phyloP scores from a whole-genome alignment of 1,140 invertebrate genomes.

The Cydia splendana region DNA sequence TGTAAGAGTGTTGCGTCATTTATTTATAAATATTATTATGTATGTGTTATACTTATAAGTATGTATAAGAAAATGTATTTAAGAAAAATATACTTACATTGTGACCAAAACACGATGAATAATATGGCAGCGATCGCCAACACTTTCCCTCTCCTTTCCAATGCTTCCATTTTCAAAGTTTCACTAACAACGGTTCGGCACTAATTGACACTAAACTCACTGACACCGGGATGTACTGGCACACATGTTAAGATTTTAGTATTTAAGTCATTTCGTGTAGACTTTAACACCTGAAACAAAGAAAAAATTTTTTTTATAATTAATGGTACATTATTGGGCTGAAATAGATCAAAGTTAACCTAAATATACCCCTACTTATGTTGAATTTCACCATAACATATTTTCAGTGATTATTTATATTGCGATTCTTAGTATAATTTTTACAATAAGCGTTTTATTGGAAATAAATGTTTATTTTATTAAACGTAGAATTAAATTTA shows the following conservation, averaged over 20 bases:
- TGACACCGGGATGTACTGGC: slow-evolving; percentile 14
- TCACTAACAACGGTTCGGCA: slow-evolving; percentile 35
- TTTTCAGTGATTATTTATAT: too few species aligned
- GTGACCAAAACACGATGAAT: slow-evolving; percentile 62
- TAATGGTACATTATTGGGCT: too few species aligned
- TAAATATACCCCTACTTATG: too few species aligned
- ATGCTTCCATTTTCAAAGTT: slow-evolving; percentile 64
- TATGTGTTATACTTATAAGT: background rate
- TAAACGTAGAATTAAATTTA: too few species aligned
- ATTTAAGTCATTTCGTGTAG: slow-evolving; percentile 13
- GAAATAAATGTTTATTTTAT: too few species aligned
- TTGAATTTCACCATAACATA: too few species aligned
- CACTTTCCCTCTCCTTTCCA: slow-evolving; percentile 62
- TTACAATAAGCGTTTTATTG: too few species aligned
- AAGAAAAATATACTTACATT: slow-evolving; percentile 61
- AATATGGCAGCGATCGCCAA: slow-evolving; percentile 51
- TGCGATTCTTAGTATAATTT: too few species aligned
- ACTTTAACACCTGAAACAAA: slow-evolving; percentile 34
- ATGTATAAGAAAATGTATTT: background rate
- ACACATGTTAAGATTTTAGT: slow-evolving; percentile 1
- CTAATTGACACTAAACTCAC: slow-evolving; percentile 27
- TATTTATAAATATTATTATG: too few species aligned
- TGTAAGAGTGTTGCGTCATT: too few species aligned
- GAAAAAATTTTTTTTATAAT: background rate
- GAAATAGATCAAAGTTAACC: too few species aligned